Conservation (phyloP, 2,797 vertebrate genomes). For the Acanthurus lineatus region DNA sequence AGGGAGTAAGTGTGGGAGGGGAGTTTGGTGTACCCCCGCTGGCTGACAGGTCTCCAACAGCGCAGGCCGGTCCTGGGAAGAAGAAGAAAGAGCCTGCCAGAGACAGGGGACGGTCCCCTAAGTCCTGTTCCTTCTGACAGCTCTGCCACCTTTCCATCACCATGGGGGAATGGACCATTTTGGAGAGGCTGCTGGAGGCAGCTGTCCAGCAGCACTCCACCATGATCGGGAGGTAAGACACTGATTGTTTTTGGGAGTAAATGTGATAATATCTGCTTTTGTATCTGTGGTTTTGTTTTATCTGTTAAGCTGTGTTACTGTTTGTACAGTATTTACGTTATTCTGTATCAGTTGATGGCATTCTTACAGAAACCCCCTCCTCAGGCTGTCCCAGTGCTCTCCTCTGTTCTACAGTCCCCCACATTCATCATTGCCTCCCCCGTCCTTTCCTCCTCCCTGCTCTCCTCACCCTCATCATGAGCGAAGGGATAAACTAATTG, state of each 20-base stretch:
- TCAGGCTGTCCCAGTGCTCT: constrained; percentile 68
- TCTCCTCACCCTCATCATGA: constrained; percentile 68
- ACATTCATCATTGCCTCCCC: constrained; percentile 53
- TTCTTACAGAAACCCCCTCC: constrained; percentile 43
- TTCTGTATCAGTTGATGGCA: constrained; percentile 44
- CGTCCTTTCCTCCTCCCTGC: constrained; percentile 42
- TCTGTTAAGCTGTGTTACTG: constrained; percentile 26
- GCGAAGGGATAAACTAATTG: constrained; percentile 73
- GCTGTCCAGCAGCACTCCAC: constrained; percentile 94
- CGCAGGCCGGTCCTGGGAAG: constrained; percentile 49
- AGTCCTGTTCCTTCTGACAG: constrained; percentile 60
- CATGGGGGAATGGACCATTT: constrained; percentile 93
- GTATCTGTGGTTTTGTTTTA: constrained; percentile 18
- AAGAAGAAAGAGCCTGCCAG: constrained; percentile 23
- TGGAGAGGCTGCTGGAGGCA: constrained; percentile 93
- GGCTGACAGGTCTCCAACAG: constrained; percentile 26
- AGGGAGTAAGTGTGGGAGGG: constrained; percentile 55
- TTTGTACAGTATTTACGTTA: constrained; percentile 20
- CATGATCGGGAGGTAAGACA: constrained; percentile 90
- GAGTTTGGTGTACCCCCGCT: constrained; percentile 31
- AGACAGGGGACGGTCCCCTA: constrained; percentile 31
- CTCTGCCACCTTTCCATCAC: constrained; percentile 59
- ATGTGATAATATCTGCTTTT: constrained; percentile 13
- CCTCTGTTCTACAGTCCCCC: constrained; percentile 68
- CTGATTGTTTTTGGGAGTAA: constrained; percentile 1